A percentile compares a stretch with the other conserved stretches of the same genome.
These are phyloP conservation scores for Papilio helenus DNA, from an alignment of 1,140 invertebrate species.

Conservation along the genomic window DNA sequence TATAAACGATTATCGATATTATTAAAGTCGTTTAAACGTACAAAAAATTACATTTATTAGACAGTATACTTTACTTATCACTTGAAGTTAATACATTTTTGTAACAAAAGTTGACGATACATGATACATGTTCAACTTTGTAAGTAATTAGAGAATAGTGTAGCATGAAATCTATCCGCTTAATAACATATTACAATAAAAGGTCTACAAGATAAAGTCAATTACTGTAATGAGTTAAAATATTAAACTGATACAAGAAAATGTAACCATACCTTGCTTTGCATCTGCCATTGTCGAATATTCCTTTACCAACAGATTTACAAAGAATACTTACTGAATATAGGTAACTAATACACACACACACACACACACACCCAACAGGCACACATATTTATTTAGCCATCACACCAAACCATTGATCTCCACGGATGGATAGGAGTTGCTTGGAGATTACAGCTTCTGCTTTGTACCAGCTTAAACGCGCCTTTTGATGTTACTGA, in stretches of 20 bases:
- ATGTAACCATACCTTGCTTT: slow-evolving; percentile 71
- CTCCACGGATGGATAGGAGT: neutral
- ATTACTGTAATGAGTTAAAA: slow-evolving; percentile 28
- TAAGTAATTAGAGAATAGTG: slow-evolving; percentile 5
- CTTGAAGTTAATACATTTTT: slow-evolving; percentile 12
- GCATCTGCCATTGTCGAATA: slow-evolving; percentile 77
- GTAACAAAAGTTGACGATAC: slow-evolving; percentile 28
- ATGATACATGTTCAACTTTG: slow-evolving; percentile 22
- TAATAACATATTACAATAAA: slow-evolving; percentile 36
- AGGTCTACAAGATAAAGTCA: neutral
- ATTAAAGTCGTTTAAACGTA: neutral
- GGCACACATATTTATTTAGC: too few relatives aligned
- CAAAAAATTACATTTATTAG: neutral
- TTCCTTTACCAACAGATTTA: slow-evolving; percentile 38
- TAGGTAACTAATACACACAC: neutral
- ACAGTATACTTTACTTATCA: neutral
- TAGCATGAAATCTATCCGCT: neutral
- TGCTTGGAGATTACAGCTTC: neutral
- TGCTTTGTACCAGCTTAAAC: neutral
- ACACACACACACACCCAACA: neutral
- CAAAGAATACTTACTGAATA: slow-evolving; percentile 5
- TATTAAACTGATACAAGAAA: slow-evolving; percentile 43
- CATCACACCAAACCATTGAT: neutral
- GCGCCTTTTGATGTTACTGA: neutral
- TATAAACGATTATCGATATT: neutral